phyloP scores from a whole-genome alignment of 2,797 vertebrate genomes.

The Gallirallus australis region DNA sequence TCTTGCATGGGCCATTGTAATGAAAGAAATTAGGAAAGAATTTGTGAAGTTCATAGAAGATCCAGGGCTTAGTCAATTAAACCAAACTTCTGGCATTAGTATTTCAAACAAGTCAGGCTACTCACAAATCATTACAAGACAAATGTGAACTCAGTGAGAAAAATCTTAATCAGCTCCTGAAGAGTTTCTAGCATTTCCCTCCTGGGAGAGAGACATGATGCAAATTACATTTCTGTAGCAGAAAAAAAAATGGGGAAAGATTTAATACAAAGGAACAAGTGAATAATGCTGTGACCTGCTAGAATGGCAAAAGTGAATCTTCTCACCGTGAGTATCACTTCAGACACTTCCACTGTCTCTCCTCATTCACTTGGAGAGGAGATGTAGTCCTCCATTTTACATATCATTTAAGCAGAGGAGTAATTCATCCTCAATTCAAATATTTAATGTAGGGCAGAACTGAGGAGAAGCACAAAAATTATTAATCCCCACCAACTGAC shows the following conservation, averaged over 20 bases:
- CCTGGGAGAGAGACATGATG: not conserved
- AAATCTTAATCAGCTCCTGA: constrained; percentile 44
- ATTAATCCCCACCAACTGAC: not conserved
- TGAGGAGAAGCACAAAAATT: not conserved
- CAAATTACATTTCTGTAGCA: not conserved
- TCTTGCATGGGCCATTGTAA: not conserved
- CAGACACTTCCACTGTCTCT: not conserved
- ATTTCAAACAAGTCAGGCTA: constrained; percentile 28
- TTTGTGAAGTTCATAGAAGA: not conserved
- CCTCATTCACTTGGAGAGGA: not conserved
- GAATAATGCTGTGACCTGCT: not conserved
- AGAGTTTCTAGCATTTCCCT: not conserved
- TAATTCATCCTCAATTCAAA: not conserved
- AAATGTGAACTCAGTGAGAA: constrained; percentile 40
- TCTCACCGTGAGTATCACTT: not conserved
- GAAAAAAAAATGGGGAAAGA: not conserved
- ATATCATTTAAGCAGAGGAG: not conserved
- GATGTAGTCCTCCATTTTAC: constrained; percentile 3
- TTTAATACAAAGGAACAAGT: not conserved
- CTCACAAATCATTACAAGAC: constrained; percentile 21
- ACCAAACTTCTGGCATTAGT: constrained; percentile 11
- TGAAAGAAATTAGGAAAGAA: constrained; percentile 15
- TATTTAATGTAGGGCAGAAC: not conserved
- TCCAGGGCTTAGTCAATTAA: not conserved
- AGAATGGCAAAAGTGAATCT: not conserved